phyloP scores from a whole-genome alignment of 2,888 invertebrate species.

The Leucophenga maculata region DNA sequence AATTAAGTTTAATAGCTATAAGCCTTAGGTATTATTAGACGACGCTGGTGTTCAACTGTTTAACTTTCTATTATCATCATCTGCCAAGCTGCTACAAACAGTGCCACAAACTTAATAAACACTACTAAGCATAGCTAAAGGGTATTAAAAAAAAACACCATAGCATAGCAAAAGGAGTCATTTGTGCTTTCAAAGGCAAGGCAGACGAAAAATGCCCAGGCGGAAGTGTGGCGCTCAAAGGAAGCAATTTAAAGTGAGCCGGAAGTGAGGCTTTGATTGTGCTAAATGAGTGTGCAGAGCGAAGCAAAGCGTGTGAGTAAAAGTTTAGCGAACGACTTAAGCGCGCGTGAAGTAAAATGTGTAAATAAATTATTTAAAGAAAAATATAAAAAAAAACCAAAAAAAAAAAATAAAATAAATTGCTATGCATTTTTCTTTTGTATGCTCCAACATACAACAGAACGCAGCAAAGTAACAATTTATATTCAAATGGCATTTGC shows the following conservation, averaged over 20 bases:
- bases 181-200: too few relatives aligned
- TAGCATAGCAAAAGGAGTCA: constrained; percentile 2
- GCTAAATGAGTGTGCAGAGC: constrained; percentile 1
- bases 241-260: constrained; percentile 29
- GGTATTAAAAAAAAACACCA: not conserved
- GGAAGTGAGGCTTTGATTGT: constrained; percentile 25
- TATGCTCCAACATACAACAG: not conserved
- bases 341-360: not conserved
- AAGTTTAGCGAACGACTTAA: constrained; percentile 9
- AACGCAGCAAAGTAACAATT: constrained; percentile 41
- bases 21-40: too few relatives aligned
- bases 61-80: too few relatives aligned
- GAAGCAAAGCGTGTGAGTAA: constrained; percentile 19
- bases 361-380: not conserved
- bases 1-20: too few relatives aligned
- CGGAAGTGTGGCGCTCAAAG: constrained; percentile 16
- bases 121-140: too few relatives aligned
- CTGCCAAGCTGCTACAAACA: not conserved
- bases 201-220: not conserved
- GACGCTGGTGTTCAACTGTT: too few relatives aligned
- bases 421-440: constrained; percentile 1
- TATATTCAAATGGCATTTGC: constrained; percentile 59
- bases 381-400: not conserved
- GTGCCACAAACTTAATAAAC: too few relatives aligned
- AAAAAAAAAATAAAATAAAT: constrained; percentile 6